Conservation (phyloP, 2,888 invertebrate species). For the Cheilosia scutellata region DNA sequence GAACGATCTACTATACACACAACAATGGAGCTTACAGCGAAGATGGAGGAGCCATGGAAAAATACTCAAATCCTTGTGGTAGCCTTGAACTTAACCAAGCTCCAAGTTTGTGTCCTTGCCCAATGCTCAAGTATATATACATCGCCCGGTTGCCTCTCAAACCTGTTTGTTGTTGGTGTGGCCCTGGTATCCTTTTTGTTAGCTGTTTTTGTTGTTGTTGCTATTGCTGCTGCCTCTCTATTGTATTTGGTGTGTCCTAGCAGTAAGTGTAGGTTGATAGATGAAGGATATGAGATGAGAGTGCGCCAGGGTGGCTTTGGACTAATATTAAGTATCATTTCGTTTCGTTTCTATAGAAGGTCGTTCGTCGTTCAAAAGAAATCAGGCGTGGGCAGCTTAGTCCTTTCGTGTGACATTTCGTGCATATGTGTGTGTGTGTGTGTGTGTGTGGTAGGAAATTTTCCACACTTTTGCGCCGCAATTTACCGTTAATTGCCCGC, state of each 20-base stretch:
- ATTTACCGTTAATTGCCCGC: slow-evolving; percentile 42
- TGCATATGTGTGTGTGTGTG: neutral
- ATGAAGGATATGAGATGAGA: slow-evolving; percentile 34
- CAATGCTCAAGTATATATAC: slow-evolving; percentile 71
- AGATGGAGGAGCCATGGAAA: slow-evolving; percentile 33
- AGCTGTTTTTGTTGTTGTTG: neutral
- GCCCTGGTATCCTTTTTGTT: slow-evolving; percentile 37
- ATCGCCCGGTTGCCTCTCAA: slow-evolving; percentile 66
- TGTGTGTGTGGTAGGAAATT: slow-evolving; percentile 30
- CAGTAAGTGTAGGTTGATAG: slow-evolving; percentile 60
- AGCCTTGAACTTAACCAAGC: slow-evolving; percentile 76
- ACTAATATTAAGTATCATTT: slow-evolving; percentile 65
- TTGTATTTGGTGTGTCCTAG: slow-evolving; percentile 52
- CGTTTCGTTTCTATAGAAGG: slow-evolving; percentile 48
- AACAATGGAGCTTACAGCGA: slow-evolving; percentile 31
- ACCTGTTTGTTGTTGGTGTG: slow-evolving; percentile 25
- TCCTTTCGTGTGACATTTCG: neutral
- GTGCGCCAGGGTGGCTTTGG: slow-evolving; percentile 20
- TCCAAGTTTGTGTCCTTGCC: slow-evolving; percentile 72
- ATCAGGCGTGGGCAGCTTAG: slow-evolving; percentile 26
- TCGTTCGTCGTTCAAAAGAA: slow-evolving; percentile 20
- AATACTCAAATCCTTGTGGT: slow-evolving; percentile 57
- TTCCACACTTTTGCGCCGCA: slow-evolving; percentile 26
- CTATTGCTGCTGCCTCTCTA: neutral
- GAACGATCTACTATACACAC: slow-evolving; percentile 21